phyloP scores from a whole-genome alignment of 1,140 invertebrate species.

The Littorina saxatilis region DNA sequence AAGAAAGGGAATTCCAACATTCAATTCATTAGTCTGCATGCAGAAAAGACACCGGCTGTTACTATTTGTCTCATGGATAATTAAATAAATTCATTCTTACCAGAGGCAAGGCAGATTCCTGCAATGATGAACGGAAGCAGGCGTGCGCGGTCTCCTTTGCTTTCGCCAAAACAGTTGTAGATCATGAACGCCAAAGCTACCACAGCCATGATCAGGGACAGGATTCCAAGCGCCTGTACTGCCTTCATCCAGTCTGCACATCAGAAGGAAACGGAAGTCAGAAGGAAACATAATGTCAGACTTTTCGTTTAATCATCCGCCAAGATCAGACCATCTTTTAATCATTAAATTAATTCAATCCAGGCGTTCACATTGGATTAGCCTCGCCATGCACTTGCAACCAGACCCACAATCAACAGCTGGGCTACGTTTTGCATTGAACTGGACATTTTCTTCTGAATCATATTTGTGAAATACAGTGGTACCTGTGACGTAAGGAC shows the following conservation, averaged over 20 bases:
- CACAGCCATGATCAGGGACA: not conserved
- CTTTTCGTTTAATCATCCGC: not conserved
- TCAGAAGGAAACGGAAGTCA: not conserved
- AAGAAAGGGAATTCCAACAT: too few species aligned
- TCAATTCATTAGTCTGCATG: too few species aligned
- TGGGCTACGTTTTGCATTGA: too few species aligned
- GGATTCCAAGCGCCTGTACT: conserved; percentile 27
- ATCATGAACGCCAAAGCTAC: not conserved
- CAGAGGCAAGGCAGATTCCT: not conserved
- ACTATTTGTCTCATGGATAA: too few species aligned
- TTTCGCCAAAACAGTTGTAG: conserved; percentile 3
- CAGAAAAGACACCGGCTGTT: too few species aligned
- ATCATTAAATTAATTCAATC: not conserved
- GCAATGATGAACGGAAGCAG: conserved; percentile 13
- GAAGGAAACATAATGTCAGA: not conserved
- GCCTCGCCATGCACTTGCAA: not conserved
- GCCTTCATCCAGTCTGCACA: conserved; percentile 27
- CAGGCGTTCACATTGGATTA: not conserved
- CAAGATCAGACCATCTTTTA: not conserved
- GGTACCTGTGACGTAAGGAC: too few species aligned
- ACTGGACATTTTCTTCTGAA: too few species aligned
- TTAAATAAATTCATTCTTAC: conserved; percentile 12
- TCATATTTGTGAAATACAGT: too few species aligned
- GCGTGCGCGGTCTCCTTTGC: conserved; percentile 27
- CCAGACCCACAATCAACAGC: too few species aligned